phyloP scores from a whole-genome alignment of 2,888 invertebrate genomes.

The Cataglyphis rosenhaueri region DNA sequence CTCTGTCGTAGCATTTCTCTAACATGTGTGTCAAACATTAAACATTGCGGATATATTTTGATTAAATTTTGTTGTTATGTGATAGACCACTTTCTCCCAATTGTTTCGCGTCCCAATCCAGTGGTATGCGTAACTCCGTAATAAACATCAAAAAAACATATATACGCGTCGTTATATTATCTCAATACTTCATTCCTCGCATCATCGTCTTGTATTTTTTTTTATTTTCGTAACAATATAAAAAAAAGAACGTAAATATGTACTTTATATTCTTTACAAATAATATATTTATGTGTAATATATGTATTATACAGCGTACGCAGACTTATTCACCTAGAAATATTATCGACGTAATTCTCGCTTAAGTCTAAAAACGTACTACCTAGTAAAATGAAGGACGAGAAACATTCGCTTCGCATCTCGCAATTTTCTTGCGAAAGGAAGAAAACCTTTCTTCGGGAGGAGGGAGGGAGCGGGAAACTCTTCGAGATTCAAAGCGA shows the following conservation, averaged over 20 bases:
- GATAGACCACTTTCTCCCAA: slow-evolving; percentile 28
- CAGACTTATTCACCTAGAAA: slow-evolving; percentile 77
- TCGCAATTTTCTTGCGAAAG: slow-evolving; percentile 39
- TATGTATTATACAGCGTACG: slow-evolving; percentile 77
- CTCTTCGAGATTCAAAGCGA: slow-evolving; percentile 64
- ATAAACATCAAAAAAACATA: slow-evolving; percentile 52
- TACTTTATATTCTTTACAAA: slow-evolving; percentile 59
- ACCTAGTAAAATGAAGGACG: slow-evolving; percentile 52
- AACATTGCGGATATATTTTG: slow-evolving; percentile 62
- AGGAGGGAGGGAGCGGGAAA: slow-evolving; percentile 21
- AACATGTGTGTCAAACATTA: slow-evolving; percentile 79
- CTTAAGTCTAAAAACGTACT: slow-evolving; percentile 71
- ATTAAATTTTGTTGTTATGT: slow-evolving; percentile 40
- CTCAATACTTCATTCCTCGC: slow-evolving; percentile 52
- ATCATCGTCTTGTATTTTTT: slow-evolving; percentile 49
- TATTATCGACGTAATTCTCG: slow-evolving; percentile 76
- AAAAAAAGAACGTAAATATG: slow-evolving; percentile 76
- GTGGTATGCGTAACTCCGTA: slow-evolving; percentile 46
- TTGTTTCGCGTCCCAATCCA: slow-evolving; percentile 26
- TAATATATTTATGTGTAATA: slow-evolving; percentile 53
- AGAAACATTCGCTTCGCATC: slow-evolving; percentile 64
- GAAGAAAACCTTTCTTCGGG: slow-evolving; percentile 5
- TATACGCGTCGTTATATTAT: slow-evolving; percentile 53
- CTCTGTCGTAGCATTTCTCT: slow-evolving; percentile 62
- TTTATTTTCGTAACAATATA: slow-evolving; percentile 73